phyloP scores from a whole-genome alignment of 53 echinoderm and acorn worm species.

The Glandiceps talaboti region DNA sequence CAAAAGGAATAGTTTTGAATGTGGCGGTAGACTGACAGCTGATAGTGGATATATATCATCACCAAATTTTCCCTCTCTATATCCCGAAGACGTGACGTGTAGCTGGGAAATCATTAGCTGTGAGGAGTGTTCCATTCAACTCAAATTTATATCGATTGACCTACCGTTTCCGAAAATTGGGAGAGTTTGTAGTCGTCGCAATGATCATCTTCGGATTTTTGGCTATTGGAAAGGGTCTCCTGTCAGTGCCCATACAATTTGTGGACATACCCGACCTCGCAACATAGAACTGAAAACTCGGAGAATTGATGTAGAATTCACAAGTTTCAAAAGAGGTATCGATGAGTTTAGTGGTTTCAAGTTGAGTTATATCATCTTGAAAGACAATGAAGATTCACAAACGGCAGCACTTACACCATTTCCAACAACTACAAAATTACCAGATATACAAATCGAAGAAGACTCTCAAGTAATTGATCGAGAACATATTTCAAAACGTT shows the following conservation, averaged over 20 bases:
- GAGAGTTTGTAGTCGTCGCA: neutral
- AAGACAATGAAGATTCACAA: too few relatives aligned
- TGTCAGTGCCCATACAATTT: neutral
- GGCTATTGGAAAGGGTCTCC: neutral
- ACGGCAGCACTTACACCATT: too few relatives aligned
- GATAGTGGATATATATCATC: neutral
- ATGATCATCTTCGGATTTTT: neutral
- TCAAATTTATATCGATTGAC: neutral
- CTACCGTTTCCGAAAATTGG: neutral
- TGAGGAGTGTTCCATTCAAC: neutral
- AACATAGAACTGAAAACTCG: neutral
- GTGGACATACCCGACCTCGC: neutral
- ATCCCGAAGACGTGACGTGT: neutral
- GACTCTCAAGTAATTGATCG: too few relatives aligned
- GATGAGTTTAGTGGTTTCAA: neutral
- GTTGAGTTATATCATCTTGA: too few relatives aligned
- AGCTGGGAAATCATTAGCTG: neutral
- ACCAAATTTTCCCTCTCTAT: neutral
- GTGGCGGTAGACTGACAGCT: neutral
- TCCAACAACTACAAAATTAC: too few relatives aligned
- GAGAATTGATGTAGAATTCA: neutral
- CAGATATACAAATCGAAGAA: too few relatives aligned
- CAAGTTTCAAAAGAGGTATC: neutral
- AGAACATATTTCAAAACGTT: too few relatives aligned
- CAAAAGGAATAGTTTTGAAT: too few relatives aligned